Conservation (phyloP, 2,797 vertebrate genomes). For the Megaceryle alcyon region DNA sequence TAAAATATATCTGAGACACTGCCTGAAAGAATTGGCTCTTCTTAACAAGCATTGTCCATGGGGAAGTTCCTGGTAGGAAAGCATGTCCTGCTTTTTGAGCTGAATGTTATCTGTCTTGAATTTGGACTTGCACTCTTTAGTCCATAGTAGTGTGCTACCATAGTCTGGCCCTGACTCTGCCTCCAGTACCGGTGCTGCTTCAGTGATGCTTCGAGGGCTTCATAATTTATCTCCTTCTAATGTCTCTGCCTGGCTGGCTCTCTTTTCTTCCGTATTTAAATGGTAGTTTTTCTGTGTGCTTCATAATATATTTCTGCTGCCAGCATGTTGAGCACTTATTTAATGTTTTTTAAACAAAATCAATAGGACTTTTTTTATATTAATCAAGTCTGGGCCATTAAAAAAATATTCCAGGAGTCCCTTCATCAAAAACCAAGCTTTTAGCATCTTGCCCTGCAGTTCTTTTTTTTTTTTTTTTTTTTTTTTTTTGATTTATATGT, state of each 20-base stretch:
- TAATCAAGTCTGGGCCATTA: background rate
- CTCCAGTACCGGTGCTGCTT: background rate
- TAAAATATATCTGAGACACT: background rate
- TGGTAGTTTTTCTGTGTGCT: background rate
- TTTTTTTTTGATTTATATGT: background rate
- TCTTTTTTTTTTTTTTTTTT: background rate
- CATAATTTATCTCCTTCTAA: background rate
- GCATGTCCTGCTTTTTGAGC: background rate
- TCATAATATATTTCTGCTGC: background rate
- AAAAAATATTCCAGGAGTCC: background rate
- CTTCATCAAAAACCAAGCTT: background rate
- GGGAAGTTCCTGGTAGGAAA: background rate
- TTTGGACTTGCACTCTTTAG: background rate
- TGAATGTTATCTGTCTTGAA: background rate
- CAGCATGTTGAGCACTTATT: background rate
- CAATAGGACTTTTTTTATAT: background rate
- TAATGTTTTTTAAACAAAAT: conserved; percentile 7
- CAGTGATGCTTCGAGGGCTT: background rate
- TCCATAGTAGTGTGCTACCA: accelerated
- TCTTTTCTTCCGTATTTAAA: background rate
- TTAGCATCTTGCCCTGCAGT: background rate
- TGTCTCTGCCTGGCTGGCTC: background rate
- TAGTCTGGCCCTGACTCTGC: background rate
- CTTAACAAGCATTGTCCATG: background rate
- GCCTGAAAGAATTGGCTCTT: background rate